Evolutionary conservation across 2,797 vertebrate species (phyloP).

Genomic region (Taenioides sp.): DNA sequence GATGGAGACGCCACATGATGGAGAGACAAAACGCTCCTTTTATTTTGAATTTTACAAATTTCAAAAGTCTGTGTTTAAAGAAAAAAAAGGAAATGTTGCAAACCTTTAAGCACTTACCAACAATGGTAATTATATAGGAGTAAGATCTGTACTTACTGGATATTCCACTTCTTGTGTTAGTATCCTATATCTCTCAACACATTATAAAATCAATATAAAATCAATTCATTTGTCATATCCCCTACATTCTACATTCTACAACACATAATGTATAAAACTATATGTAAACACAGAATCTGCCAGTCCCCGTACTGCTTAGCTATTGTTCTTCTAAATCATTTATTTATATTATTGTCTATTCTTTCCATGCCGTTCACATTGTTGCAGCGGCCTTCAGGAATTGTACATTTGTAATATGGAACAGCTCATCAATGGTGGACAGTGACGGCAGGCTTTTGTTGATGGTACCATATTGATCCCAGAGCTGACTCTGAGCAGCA

Average conservation of each 20-base stretch:
- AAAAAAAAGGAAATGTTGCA: neutral
- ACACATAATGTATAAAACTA: too few relatives aligned
- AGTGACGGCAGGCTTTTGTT: slow-evolving; percentile 41
- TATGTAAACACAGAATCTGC: neutral
- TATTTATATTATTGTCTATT: neutral
- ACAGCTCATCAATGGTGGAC: slow-evolving; percentile 46
- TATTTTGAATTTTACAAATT: neutral
- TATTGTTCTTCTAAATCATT: neutral
- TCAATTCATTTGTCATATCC: too few relatives aligned
- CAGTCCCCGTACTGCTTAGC: neutral
- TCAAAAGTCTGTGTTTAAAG: neutral
- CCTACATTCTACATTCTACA: too few relatives aligned
- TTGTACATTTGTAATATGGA: slow-evolving; percentile 43
- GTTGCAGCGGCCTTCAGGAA: slow-evolving; percentile 33
- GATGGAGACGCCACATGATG: slow-evolving; percentile 15
- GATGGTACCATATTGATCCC: slow-evolving; percentile 50
- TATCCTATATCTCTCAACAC: neutral
- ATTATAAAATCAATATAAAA: too few relatives aligned
- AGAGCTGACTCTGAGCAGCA: slow-evolving; percentile 36
- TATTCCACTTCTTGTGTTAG: neutral
- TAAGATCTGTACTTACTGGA: neutral
- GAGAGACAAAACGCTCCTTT: neutral
- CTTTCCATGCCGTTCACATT: slow-evolving; percentile 9
- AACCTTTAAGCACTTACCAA: neutral
- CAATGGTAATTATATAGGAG: too few relatives aligned